These are phyloP conservation scores for Caprella mutica DNA, from an alignment of 2,888 invertebrate genomes.

Conservation along the genomic window DNA sequence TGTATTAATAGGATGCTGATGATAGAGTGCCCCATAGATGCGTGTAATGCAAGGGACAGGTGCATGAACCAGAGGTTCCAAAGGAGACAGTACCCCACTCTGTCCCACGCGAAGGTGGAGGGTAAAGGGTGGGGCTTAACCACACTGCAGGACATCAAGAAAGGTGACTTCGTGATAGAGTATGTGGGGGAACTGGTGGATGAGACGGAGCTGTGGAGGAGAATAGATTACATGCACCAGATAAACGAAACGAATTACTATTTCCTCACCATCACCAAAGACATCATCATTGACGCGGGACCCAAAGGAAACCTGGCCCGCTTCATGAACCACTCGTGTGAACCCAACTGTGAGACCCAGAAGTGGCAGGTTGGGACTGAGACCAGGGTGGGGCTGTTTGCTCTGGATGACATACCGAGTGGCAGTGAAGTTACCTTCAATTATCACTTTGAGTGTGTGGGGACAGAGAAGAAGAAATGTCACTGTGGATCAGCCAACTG, in stretches of 20 bases:
- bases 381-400: constrained; percentile 80
- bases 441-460: constrained; percentile 72
- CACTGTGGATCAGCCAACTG: constrained; percentile 76
- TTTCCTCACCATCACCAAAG: constrained; percentile 80
- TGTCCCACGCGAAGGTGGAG: constrained; percentile 57
- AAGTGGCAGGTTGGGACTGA: constrained; percentile 93
- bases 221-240: constrained; percentile 67
- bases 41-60: constrained; percentile 65
- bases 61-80: constrained; percentile 84
- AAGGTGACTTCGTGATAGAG: constrained; percentile 73
- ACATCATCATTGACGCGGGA: constrained; percentile 86
- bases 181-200: constrained; percentile 93
- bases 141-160: constrained; percentile 56
- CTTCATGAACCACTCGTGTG: constrained; percentile 91
- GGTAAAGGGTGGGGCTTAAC: constrained; percentile 78
- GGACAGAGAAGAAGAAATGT: constrained; percentile 62
- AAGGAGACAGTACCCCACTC: constrained; percentile 61
- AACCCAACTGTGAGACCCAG: constrained; percentile 88
- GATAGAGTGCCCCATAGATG: constrained; percentile 71
- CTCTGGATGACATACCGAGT: constrained; percentile 63
- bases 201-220: constrained; percentile 68
- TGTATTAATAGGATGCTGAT: constrained; percentile 77
- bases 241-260: constrained; percentile 85
- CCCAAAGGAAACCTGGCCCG: constrained; percentile 74
- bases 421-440: constrained; percentile 87